These are phyloP conservation scores for Rhynchopsitta pachyrhyncha DNA, from an alignment of 2,113 vertebrate genomes.

Conservation along the genomic window DNA sequence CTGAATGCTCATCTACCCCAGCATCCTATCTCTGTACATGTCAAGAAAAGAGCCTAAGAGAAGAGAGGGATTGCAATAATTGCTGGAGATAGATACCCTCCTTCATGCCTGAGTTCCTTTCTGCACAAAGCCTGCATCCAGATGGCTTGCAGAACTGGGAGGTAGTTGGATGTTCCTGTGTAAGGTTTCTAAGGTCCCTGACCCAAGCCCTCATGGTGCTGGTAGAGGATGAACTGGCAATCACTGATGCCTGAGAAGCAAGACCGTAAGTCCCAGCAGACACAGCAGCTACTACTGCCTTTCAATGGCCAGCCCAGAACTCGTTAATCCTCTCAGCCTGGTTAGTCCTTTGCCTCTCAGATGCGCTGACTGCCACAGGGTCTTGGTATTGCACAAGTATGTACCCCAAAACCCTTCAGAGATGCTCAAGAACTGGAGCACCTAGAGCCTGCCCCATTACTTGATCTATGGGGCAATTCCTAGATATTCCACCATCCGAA, in stretches of 20 bases:
- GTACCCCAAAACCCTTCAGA: not conserved
- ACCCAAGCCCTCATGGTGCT: fast-evolving
- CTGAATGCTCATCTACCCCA: not conserved
- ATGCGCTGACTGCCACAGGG: fast-evolving
- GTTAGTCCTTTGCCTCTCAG: not conserved
- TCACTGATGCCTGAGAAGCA: not conserved
- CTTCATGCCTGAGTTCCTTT: not conserved
- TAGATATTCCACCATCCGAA: not conserved
- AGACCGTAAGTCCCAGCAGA: not conserved
- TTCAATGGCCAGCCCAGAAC: not conserved
- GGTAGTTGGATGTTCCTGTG: not conserved
- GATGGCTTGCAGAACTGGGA: not conserved
- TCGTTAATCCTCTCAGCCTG: fast-evolving
- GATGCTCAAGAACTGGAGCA: not conserved
- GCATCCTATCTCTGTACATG: not conserved
- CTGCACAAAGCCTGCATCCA: not conserved
- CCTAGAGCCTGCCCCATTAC: not conserved
- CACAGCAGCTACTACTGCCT: not conserved
- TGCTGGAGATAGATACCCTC: not conserved
- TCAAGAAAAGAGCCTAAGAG: not conserved
- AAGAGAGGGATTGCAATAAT: not conserved
- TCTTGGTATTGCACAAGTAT: not conserved
- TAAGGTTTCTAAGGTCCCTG: not conserved
- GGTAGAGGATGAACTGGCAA: not conserved
- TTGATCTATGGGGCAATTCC: not conserved